Evolutionary conservation across 2,797 vertebrate species (phyloP).

Genomic region (Spizella passerina): DNA sequence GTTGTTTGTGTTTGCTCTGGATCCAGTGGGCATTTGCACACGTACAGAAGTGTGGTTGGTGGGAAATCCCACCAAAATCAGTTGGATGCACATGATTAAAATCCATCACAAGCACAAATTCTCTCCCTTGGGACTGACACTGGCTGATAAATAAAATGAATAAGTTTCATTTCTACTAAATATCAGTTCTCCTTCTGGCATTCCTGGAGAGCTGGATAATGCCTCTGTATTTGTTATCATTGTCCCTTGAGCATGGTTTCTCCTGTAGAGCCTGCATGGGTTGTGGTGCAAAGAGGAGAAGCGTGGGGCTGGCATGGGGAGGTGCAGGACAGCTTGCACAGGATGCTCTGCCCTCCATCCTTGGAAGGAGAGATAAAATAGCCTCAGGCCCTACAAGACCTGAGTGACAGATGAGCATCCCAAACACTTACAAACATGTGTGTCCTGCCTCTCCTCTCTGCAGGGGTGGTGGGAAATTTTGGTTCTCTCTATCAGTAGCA

Average conservation of each 20-base stretch:
- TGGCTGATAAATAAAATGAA: background rate
- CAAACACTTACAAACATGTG: background rate
- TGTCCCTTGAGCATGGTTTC: fast-evolving
- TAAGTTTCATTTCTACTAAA: background rate
- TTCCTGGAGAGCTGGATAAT: background rate
- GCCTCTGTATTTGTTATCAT: background rate
- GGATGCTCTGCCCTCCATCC: background rate
- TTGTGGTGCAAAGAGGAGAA: background rate
- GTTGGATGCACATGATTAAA: background rate
- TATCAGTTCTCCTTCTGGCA: background rate
- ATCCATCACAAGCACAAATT: background rate
- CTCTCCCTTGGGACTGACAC: background rate
- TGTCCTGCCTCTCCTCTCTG: background rate
- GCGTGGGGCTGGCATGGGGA: fast-evolving
- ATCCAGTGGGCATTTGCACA: background rate
- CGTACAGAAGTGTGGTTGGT: background rate
- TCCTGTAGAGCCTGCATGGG: background rate
- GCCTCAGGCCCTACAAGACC: background rate
- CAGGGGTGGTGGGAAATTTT: background rate
- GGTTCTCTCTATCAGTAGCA: background rate
- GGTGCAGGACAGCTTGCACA: background rate
- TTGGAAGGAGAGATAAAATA: background rate
- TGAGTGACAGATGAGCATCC: background rate
- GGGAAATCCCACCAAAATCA: background rate
- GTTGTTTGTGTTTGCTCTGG: background rate